Evolutionary conservation across 2,888 invertebrate genomes (phyloP).

Genomic region (Conops quadrifasciatus): DNA sequence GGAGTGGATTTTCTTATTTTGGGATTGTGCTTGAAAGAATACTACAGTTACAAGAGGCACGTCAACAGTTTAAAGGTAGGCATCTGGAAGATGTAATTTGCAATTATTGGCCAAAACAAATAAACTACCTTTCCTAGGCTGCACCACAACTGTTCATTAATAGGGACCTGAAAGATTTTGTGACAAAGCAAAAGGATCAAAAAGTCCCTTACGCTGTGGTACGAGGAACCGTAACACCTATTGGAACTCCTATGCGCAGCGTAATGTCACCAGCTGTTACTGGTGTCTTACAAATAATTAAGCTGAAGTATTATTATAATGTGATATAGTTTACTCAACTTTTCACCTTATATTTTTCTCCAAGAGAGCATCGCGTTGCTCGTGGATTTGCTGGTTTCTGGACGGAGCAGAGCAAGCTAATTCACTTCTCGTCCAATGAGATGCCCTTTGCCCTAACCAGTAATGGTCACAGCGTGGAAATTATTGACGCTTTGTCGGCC

Average conservation of each 20-base stretch:
- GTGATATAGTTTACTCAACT: neutral
- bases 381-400: constrained; percentile 86
- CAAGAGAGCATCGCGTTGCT: constrained; percentile 83
- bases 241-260: constrained; percentile 79
- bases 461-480: constrained; percentile 73
- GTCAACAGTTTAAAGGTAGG: constrained; percentile 75
- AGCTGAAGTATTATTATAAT: constrained; percentile 65
- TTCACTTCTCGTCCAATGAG: constrained; percentile 80
- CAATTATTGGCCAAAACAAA: constrained; percentile 45
- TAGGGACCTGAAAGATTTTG: constrained; percentile 70
- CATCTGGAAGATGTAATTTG: neutral
- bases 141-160: constrained; percentile 77
- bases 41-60: constrained; percentile 78
- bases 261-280: constrained; percentile 76
- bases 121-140: constrained; percentile 64
- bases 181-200: constrained; percentile 71
- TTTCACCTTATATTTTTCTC: neutral
- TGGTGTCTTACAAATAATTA: constrained; percentile 82
- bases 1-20: constrained; percentile 80
- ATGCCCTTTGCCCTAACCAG: constrained; percentile 80
- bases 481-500: constrained; percentile 78
- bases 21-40: constrained; percentile 77
- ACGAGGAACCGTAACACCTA: constrained; percentile 77
- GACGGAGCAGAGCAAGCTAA: constrained; percentile 81
- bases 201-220: constrained; percentile 79